Evolutionary conservation across 2,113 vertebrate genomes (phyloP), one percentile per base, ranked within the genome.

Genomic region (Nyctereutes procyonoides): DNA sequence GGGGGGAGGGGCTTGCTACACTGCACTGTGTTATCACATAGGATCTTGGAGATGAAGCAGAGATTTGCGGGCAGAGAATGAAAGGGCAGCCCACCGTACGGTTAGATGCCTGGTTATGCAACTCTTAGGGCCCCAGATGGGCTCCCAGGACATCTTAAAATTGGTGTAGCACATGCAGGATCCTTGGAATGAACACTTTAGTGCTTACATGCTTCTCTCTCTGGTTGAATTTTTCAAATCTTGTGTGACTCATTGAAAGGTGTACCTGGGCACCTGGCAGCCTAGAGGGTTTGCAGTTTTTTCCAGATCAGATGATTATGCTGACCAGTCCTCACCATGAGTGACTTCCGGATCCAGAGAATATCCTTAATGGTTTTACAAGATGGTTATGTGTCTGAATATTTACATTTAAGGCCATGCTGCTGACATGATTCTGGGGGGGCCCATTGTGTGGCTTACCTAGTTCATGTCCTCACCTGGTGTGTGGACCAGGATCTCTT

Each of bases 31-130:
- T 43, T 43, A 43, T 43, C 43, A 43, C 43, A 55, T 12, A 92
- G 90, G 38, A 84, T 96, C 60, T 89, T 85, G 56, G 79, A 87
- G 93, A 79, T 51, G 11, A 60, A 76, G 67, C 62, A 74, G 87
- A 95, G 73, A 53, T 84, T 84, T 65, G 63, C 35, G 76, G 79
- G 53, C 6, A n/a, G 84, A 60, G 35, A 71, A 92, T 56, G 11
- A 77, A 80, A 88, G 73, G 53, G 3, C 69, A 90, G 19, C 26
- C 24, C 22, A 5, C 71, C 5, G 1, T 51, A 35, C 51, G 14
- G 8, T 71, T n/a, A 65, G 60, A 17, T 77, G 53, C 51, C 63
- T 76, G 15, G 24, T 79, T 84, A 38, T 15, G 10, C 71, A 77
- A 74, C 80, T 79, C 93, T 11, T 4, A 38, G 26, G 56, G 80